A percentile compares a stretch with the other conserved stretches of the same genome.
These are phyloP conservation scores for Drosophila biarmipes DNA, from an alignment of 1,140 invertebrate genomes.

Conservation along the genomic window DNA sequence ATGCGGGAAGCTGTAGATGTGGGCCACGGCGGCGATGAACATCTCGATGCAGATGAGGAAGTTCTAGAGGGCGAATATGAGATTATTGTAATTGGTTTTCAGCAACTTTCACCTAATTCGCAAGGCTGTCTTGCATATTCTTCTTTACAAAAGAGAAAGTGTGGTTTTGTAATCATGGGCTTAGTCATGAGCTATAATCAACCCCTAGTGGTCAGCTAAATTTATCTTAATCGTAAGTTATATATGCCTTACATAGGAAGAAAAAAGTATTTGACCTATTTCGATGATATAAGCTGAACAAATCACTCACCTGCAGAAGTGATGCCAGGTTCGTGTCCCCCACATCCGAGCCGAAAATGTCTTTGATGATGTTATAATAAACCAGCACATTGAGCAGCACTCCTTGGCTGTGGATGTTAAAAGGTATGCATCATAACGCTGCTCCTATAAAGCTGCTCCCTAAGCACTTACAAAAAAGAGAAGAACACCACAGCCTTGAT, in stretches of 20 bases:
- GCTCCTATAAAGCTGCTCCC: not conserved
- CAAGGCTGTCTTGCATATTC: not conserved
- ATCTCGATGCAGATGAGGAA: conserved; percentile 99
- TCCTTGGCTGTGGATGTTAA: conserved; percentile 90
- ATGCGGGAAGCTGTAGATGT: conserved; percentile 97
- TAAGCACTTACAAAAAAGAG: conserved; percentile 96
- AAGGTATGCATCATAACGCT: not conserved
- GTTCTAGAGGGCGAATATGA: conserved; percentile 87
- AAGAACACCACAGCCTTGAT: conserved; percentile 99
- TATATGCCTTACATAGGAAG: no score
- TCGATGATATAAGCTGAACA: not conserved
- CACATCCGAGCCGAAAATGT: conserved; percentile 87
- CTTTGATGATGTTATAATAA: conserved; percentile 90
- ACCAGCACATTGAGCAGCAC: conserved; percentile 95
- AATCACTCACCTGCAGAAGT: conserved; percentile 90
- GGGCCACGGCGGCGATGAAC: conserved; percentile 97
- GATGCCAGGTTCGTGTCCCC: conserved; percentile 86
- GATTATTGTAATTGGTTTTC: not conserved
- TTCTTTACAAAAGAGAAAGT: not conserved
- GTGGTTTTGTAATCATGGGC: no score
- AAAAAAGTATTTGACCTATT: not conserved
- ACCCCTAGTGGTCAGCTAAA: not conserved
- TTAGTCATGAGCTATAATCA: not conserved
- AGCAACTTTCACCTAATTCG: conserved; percentile 8
- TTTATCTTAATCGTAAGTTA: no score